phyloP scores from a whole-genome alignment of 1,140 invertebrate species.

The Tenebrio molitor region DNA sequence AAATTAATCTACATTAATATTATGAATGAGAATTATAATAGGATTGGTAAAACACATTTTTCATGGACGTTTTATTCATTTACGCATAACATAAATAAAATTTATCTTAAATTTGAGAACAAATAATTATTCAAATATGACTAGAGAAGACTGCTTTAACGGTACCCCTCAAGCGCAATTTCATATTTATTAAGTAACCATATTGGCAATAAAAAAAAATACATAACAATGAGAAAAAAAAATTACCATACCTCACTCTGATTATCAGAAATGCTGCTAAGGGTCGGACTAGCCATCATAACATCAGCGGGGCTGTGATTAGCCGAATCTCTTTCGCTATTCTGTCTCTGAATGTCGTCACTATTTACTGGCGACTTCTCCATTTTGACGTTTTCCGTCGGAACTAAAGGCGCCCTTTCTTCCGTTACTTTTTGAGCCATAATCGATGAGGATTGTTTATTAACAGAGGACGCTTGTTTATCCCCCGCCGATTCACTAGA shows the following conservation, averaged over 20 bases:
- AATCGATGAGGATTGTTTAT: neutral
- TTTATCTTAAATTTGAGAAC: no score
- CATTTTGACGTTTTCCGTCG: neutral
- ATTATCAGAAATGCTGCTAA: slow-evolving; percentile 77
- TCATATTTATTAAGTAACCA: no score
- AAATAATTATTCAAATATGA: no score
- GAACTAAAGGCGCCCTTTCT: neutral
- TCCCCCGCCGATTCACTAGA: slow-evolving; percentile 11
- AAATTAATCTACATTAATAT: no score
- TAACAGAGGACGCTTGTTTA: slow-evolving; percentile 8
- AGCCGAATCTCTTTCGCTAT: slow-evolving; percentile 75
- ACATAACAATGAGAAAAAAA: no score
- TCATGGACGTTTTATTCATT: no score
- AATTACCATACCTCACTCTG: slow-evolving; percentile 73
- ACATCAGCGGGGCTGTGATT: slow-evolving; percentile 78
- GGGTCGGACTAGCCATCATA: slow-evolving; percentile 74
- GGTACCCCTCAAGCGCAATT: no score
- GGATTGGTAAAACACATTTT: no score
- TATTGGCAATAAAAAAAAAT: no score
- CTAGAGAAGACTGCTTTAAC: no score
- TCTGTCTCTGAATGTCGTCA: slow-evolving; percentile 67
- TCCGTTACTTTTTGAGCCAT: slow-evolving; percentile 16
- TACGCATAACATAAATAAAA: no score
- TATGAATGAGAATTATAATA: no score
- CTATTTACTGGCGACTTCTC: slow-evolving; percentile 39